phyloP scores from a whole-genome alignment of 2,797 vertebrate genomes.

The Cossypha polioptera region DNA sequence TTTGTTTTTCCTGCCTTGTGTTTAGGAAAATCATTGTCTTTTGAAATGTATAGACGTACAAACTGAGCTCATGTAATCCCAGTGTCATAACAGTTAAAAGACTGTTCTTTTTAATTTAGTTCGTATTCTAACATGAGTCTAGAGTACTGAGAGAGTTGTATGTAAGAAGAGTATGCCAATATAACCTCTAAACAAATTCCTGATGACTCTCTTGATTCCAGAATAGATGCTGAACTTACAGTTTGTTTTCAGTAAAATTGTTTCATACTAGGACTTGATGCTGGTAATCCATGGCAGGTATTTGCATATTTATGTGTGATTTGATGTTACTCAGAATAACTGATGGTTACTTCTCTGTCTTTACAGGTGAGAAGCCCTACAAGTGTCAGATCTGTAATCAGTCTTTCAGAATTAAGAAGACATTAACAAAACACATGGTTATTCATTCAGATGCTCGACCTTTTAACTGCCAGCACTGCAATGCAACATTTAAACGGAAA shows the following conservation, averaged over 20 bases:
- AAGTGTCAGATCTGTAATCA: constrained; percentile 94
- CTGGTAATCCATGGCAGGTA: neutral
- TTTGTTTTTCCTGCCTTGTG: neutral
- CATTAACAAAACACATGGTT: constrained; percentile 97
- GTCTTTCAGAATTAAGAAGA: constrained; percentile 98
- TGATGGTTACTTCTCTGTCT: neutral
- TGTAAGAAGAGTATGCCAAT: neutral
- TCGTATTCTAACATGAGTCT: neutral
- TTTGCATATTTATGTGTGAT: neutral
- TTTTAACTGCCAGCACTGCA: constrained; percentile 95
- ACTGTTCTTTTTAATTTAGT: neutral
- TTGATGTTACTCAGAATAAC: neutral
- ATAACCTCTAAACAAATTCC: neutral
- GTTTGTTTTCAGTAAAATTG: neutral
- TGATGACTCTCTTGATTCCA: neutral
- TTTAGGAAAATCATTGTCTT: neutral
- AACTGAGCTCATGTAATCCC: neutral
- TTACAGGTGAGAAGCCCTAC: constrained; percentile 94
- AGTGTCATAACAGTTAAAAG: neutral
- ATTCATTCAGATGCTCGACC: constrained; percentile 97
- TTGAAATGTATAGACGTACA: neutral
- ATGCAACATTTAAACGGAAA: constrained; percentile 94
- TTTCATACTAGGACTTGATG: neutral
- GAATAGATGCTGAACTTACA: neutral
- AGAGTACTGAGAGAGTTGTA: neutral